phyloP scores from a whole-genome alignment of 2,888 invertebrate species.

The Argyresthia albistria region DNA sequence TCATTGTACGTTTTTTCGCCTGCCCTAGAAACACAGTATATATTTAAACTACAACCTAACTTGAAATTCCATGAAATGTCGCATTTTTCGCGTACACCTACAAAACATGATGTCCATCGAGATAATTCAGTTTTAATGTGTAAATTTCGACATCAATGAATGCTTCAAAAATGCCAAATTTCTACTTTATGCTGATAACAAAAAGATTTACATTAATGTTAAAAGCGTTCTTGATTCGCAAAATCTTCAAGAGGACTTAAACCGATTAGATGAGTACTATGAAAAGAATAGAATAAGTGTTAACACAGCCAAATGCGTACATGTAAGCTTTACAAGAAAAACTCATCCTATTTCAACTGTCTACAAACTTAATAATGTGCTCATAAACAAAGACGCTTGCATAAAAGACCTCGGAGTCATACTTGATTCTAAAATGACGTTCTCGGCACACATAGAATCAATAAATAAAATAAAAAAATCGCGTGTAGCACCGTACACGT shows the following conservation, averaged over 20 bases:
- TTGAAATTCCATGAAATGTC: no score
- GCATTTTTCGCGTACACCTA: no score
- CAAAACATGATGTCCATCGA: no score
- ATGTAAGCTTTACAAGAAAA: not conserved
- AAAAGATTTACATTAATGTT: not conserved
- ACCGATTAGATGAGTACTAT: not conserved
- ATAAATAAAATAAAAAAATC: no score
- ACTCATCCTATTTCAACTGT: not conserved
- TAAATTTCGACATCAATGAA: not conserved
- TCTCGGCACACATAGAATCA: not conserved
- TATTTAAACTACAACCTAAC: no score
- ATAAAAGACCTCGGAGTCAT: not conserved
- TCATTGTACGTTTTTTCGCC: no score
- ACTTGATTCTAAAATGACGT: not conserved
- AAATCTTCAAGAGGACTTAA: not conserved
- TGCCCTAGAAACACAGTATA: no score
- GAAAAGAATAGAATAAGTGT: not conserved
- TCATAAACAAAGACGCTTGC: not conserved
- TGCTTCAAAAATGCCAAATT: not conserved
- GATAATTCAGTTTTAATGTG: no score
- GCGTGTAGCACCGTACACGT: no score
- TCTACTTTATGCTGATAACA: not conserved
- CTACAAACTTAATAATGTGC: not conserved
- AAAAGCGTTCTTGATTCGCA: not conserved
- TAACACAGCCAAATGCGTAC: not conserved